A percentile compares a stretch with the other conserved stretches of the same genome.
Conservation (phyloP, 2,888 invertebrate species). For the Crepidodera aurea region DNA sequence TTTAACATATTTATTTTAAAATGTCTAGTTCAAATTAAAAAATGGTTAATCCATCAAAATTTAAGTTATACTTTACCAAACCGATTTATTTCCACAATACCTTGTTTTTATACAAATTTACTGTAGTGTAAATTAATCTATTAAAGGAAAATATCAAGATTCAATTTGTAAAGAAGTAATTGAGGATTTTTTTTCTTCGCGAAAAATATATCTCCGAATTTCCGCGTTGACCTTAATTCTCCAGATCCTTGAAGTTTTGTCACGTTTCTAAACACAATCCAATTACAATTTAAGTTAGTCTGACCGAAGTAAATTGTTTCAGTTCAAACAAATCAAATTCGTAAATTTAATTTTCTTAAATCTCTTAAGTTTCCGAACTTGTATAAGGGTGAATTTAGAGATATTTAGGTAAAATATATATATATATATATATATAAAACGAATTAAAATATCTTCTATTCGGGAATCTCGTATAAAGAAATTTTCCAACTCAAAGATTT, state of each 20-base stretch:
- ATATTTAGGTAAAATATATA: not conserved
- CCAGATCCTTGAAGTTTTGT: constrained; percentile 23
- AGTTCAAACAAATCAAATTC: constrained; percentile 24
- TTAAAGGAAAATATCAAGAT: not conserved
- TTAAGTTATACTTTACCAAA: too few species aligned
- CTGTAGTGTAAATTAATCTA: too few species aligned
- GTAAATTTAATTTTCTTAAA: constrained; percentile 15
- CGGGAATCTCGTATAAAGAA: too few species aligned
- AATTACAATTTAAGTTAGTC: constrained; percentile 28
- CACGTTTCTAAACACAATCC: constrained; percentile 29
- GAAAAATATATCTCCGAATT: not conserved
- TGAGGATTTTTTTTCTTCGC: not conserved
- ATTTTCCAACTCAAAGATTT: too few species aligned
- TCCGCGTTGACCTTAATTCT: constrained; percentile 17
- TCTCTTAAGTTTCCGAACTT: not conserved
- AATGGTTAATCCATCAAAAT: too few species aligned
- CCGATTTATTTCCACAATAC: too few species aligned
- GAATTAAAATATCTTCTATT: too few species aligned
- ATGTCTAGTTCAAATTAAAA: too few species aligned
- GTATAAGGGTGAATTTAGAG: not conserved
- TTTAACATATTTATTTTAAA: too few species aligned
- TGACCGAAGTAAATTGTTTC: constrained; percentile 27
- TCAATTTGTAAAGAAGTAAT: not conserved
- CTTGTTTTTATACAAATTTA: too few species aligned
- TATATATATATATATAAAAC: too few species aligned